Conservation (phyloP, 2,113 vertebrate genomes). For the Leptobrachium ailaonicum region DNA sequence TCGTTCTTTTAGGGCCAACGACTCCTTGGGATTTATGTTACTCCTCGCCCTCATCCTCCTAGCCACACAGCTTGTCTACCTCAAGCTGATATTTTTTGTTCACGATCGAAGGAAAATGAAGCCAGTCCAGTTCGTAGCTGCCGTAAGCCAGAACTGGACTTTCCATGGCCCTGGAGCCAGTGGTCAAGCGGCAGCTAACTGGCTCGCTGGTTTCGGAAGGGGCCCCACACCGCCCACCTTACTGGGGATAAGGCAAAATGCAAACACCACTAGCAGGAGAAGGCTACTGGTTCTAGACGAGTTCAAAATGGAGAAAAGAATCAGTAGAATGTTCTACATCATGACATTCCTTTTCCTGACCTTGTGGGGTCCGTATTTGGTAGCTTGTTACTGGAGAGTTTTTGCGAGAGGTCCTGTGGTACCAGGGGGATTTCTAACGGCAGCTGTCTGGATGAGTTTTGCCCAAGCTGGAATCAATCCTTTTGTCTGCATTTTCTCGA, state of each 20-base stretch:
- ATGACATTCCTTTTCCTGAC: constrained; percentile 99
- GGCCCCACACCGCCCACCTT: constrained; percentile 97
- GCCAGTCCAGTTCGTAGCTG: constrained; percentile 98
- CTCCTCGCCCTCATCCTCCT: constrained; percentile 97
- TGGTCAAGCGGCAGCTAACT: constrained; percentile 97
- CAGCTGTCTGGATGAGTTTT: constrained; percentile 99
- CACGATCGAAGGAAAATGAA: constrained; percentile 99
- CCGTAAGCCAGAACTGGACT: constrained; percentile 99
- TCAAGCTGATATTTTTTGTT: constrained; percentile 99
- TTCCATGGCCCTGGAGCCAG: constrained; percentile 97
- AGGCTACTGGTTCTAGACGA: constrained; percentile 96
- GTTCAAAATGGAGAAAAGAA: constrained; percentile 99
- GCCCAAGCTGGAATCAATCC: constrained; percentile 99
- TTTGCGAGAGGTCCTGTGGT: constrained; percentile 93
- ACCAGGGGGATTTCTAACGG: constrained; percentile 96
- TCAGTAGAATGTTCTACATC: constrained; percentile 99
- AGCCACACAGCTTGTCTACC: constrained; percentile 99
- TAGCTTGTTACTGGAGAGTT: constrained; percentile 98
- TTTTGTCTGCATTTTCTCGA: constrained; percentile 99
- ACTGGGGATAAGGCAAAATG: constrained; percentile 95
- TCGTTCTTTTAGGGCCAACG: constrained; percentile 97
- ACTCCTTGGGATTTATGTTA: constrained; percentile 99
- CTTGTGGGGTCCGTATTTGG: constrained; percentile 97
- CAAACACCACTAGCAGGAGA: constrained; percentile 91
- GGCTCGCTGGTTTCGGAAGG: constrained; percentile 96